These are phyloP conservation scores for Microcebus ravelobensis DNA, from an alignment of 2,113 vertebrate species.

Conservation along the genomic window DNA sequence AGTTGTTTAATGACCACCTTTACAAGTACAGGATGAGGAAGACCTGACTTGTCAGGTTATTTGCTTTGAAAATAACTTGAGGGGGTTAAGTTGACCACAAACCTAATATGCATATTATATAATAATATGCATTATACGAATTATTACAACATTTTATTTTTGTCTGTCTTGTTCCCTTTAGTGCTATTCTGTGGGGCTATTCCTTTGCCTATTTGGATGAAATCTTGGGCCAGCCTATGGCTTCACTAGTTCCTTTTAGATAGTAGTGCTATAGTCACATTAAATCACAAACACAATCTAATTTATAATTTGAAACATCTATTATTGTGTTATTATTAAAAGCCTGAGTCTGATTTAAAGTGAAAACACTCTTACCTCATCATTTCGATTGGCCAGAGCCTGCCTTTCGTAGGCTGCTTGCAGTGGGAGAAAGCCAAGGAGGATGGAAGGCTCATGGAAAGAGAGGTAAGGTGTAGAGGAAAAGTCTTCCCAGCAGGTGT, in stretches of 20 bases:
- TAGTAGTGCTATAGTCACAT: neutral
- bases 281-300: neutral
- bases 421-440: accelerated
- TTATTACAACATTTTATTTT: conserved; percentile 39
- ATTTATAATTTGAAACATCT: conserved; percentile 22
- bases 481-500: accelerated
- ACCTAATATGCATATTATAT: neutral
- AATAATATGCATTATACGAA: conserved; percentile 19
- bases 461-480: neutral
- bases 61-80: conserved; percentile 50
- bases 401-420: neutral
- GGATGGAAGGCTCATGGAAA: neutral
- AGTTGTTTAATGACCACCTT: neutral
- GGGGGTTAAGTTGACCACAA: neutral
- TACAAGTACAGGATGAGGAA: neutral
- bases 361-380: neutral
- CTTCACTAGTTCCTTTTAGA: neutral
- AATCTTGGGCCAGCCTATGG: neutral
- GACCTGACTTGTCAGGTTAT: neutral
- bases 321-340: neutral
- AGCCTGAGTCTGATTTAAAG: neutral
- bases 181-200: neutral
- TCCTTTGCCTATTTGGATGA: conserved; percentile 11
- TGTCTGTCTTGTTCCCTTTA: neutral
- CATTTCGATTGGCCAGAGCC: accelerated